Evolutionary conservation across 2,113 vertebrate species (phyloP).

Genomic region (Varanus salvator): DNA sequence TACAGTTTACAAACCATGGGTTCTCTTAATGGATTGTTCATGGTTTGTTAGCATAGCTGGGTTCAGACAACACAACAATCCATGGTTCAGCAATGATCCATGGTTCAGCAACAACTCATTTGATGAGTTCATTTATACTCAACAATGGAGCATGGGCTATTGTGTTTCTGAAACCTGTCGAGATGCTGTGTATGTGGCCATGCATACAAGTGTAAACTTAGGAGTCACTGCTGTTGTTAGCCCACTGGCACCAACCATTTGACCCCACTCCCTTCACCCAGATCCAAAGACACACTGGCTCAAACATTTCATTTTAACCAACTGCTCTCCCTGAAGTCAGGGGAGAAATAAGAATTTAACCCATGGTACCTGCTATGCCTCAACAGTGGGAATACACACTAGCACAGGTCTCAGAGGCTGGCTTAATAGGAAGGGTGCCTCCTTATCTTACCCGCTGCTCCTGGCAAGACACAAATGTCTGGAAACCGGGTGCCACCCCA

Average conservation of each 20-base stretch:
- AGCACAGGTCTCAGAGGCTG: neutral
- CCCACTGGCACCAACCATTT: neutral
- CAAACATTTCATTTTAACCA: neutral
- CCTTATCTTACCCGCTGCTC: conserved; percentile 90
- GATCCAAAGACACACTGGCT: neutral
- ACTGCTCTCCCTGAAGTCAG: neutral
- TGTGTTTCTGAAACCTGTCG: no score
- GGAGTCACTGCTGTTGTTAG: neutral
- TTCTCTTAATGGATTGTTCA: no score
- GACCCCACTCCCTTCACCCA: neutral
- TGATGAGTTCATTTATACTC: no score
- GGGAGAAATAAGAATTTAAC: neutral
- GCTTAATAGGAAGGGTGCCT: neutral
- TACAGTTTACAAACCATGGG: no score
- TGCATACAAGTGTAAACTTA: neutral
- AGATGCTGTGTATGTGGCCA: neutral
- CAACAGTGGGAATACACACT: neutral
- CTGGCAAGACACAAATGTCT: conserved; percentile 99
- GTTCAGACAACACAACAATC: no score
- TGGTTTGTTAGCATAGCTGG: no score
- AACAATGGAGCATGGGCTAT: no score
- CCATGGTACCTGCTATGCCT: neutral
- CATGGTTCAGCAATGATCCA: no score
- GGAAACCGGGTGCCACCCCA: conserved; percentile 96
- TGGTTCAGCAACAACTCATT: no score